These are phyloP conservation scores for Penaeus monodon DNA, from an alignment of 2,888 invertebrate genomes.

Conservation along the genomic window DNA sequence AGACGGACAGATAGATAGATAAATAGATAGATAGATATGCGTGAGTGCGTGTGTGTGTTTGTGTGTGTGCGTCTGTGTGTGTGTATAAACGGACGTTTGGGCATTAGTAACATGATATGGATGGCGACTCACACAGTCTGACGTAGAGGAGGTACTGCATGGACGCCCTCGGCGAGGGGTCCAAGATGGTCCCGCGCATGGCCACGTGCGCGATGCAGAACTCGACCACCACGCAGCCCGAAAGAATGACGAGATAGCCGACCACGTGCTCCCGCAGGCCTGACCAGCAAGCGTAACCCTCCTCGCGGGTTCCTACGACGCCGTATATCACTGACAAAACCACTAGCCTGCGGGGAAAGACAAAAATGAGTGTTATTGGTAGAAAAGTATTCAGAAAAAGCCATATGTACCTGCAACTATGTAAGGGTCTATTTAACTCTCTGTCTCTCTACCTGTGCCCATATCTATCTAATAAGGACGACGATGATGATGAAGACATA, in stretches of 20 bases:
- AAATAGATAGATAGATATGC: no score
- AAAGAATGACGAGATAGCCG: conserved; percentile 76
- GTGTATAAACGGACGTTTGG: background rate
- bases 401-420: no score
- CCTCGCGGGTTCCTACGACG: conserved; percentile 70
- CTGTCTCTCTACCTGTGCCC: no score
- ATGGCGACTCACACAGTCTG: conserved; percentile 77
- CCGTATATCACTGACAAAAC: conserved; percentile 75
- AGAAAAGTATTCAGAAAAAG: no score
- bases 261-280: conserved; percentile 74
- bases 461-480: no score
- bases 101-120: background rate
- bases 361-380: no score
- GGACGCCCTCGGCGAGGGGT: conserved; percentile 79
- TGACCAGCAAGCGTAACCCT: conserved; percentile 72
- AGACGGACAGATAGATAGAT: no score
- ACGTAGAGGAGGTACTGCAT: conserved; percentile 86
- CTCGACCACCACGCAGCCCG: conserved; percentile 76
- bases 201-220: conserved; percentile 81
- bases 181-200: conserved; percentile 83
- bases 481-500: no score
- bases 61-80: background rate
- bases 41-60: no score
- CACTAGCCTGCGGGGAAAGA: conserved; percentile 74
- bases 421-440: no score